Base-by-base conservation (phyloP, 2,113 vertebrate genomes). In the Podilymbus podiceps region DNA sequence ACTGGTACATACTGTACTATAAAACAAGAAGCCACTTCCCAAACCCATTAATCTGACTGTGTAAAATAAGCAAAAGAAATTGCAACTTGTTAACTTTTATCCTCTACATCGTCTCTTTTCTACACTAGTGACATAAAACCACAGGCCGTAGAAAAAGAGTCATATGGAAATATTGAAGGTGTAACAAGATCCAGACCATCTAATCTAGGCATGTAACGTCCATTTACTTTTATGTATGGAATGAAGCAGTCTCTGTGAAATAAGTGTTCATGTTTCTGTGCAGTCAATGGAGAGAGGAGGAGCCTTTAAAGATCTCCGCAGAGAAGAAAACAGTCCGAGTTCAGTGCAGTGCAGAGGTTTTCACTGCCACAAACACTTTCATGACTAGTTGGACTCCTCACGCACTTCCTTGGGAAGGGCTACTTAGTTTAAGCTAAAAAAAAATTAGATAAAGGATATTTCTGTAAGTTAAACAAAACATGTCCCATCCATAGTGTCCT, bases 141-240 rank as follows among this genome's bases (percentile, higher is more conserved):
- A 53, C 19, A 53, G 28, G 13, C 47, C 86, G 52, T 14, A 58
- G 66, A 53, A 53, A 80, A 60, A n/a, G 4, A 6, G 60, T 66
- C 38, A 12, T 12, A 5, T 5, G 31, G 59, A 88, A 95, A 66
- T 58, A 46, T 6, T 35, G 47, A 84, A 96, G 28, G 8, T 4
- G 1, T 52, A 38, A 60, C 23, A 15, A 1, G 13, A 78, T 58
- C 56, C 69, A 63, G 52, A 78, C 23, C 31, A 7, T 17, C 33
- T 35, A 71, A 63, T 75, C 64, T 13, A 33, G 33, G 16, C 56
- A 46, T 87, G 79, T 44, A 79, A 81, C 1, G 2, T 31, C 47
- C 86, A 89, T 95, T 87, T 90, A 68, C n/a, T 95, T 96, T 92
- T 87, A 89, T 78, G 53, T 60, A 59, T 24, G 21, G 80, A 67